Percentiles rank a stretch among this genome's conserved stretches.
Evolutionary conservation across 2,888 invertebrate genomes (phyloP).

Genomic region (Cantharis flavilabris): DNA sequence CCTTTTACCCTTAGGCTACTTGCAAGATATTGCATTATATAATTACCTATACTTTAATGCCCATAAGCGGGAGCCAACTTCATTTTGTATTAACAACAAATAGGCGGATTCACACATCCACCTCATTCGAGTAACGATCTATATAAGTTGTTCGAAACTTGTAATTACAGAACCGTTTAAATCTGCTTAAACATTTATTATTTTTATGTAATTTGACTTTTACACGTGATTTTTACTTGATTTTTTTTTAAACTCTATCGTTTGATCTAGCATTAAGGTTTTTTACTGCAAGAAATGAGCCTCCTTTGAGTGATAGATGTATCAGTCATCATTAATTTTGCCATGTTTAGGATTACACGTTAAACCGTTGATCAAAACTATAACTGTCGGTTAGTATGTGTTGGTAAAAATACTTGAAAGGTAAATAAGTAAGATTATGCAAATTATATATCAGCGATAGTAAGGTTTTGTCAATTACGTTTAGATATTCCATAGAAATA

Average conservation of each 20-base stretch:
- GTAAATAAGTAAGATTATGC: too few species aligned
- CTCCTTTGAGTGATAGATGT: background rate
- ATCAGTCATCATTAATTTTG: background rate
- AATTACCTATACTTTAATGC: slow-evolving; percentile 30
- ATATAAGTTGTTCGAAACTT: background rate
- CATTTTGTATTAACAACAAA: slow-evolving; percentile 24
- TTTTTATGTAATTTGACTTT: background rate
- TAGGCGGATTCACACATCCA: slow-evolving; percentile 25
- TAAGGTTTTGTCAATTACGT: too few species aligned
- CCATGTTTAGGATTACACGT: background rate
- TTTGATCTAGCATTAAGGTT: background rate
- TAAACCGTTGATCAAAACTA: background rate
- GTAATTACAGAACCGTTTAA: background rate
- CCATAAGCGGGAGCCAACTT: slow-evolving; percentile 22
- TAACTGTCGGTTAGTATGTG: too few species aligned
- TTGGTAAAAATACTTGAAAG: too few species aligned
- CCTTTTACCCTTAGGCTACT: slow-evolving; percentile 35
- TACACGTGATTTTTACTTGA: background rate
- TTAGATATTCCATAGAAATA: too few species aligned
- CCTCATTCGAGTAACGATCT: background rate
- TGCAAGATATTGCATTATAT: slow-evolving; percentile 34
- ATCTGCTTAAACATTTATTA: background rate
- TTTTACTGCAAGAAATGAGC: background rate
- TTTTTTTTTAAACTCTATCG: background rate
- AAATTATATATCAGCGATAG: too few species aligned